Base-by-base conservation (phyloP, 2,113 vertebrate genomes). In the Xiphophorus maculatus region DNA sequence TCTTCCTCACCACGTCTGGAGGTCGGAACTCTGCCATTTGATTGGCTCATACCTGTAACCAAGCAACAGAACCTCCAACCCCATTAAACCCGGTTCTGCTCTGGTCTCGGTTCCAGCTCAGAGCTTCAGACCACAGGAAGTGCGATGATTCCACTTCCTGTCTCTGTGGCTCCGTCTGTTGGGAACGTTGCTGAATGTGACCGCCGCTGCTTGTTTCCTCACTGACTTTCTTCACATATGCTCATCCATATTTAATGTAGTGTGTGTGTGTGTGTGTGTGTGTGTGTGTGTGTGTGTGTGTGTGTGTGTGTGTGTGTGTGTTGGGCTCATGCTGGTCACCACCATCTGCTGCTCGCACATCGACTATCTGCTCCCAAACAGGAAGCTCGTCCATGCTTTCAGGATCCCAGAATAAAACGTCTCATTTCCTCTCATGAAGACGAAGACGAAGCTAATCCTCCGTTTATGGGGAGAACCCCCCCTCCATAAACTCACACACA, bases 341-440 rank as follows among this genome's bases (percentile, higher is more conserved):
- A 81, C 89, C 89, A 90, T 90, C 89, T 90, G 89, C 83, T 71
- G 63, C 44, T 80, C 71, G 66, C 37, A 69, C 67, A 65, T 83
- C 48, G 83, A 27, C 63, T 75, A 76, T 29, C 61, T 30, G 73
- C 54, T 79, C 51, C 61, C 64, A 61, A 63, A 70, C 73, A 51
- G 61, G 65, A 64, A 79, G 40, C 70, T 72, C 63, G 71, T 81
- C 13, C 61, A 54, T 70, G 79, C 74, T 71, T 73, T 82, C 76
- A 64, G 25, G 82, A 82, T 74, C 85, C 68, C 1, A 11, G 64
- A 67, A 79, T 37, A 42, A 62, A 69, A 29, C 27, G 22, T 54
- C 51, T 2, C 19, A 3, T 22, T 54, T 54, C 51, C 51, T 54
- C 7, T 22, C 7, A 54, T 5, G 51, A 17, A n/a, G 15, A 54